Evolutionary conservation across 2,888 invertebrate genomes (phyloP).

Genomic region (Deroplatys truncata): DNA sequence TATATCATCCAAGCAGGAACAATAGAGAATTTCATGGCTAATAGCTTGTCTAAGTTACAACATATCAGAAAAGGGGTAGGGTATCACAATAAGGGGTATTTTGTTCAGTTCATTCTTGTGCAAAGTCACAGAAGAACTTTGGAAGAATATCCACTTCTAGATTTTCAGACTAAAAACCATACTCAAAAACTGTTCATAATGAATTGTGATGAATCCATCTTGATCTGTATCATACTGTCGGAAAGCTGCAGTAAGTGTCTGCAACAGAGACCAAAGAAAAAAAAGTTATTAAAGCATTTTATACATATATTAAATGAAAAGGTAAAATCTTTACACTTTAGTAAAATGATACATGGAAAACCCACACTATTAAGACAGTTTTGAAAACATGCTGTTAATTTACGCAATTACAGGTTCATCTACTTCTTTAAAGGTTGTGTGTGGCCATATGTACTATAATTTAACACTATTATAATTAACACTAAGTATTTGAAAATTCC

Average conservation of each 20-base stretch:
- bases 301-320: too few species aligned
- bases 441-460: too few species aligned
- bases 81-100: neutral
- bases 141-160: constrained; percentile 34
- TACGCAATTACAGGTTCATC: too few species aligned
- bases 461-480: too few species aligned
- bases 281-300: constrained; percentile 25
- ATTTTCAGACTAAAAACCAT: constrained; percentile 84
- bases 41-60: neutral
- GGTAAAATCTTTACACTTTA: too few species aligned
- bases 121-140: neutral
- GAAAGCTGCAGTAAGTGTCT: constrained; percentile 88
- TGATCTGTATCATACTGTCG: constrained; percentile 84
- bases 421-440: too few species aligned
- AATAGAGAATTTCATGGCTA: neutral
- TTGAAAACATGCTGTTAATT: too few species aligned
- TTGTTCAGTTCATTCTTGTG: neutral
- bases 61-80: neutral
- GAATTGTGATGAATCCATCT: constrained; percentile 92
- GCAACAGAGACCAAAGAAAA: constrained; percentile 45
- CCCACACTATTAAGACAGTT: too few species aligned
- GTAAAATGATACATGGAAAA: too few species aligned
- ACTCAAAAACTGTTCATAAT: constrained; percentile 91
- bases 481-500: too few species aligned
- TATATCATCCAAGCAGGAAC: neutral